Evolutionary conservation across 2,113 vertebrate genomes (phyloP), one percentile per base, ranked within the genome.

Genomic region (Coryphaenoides rupestris): DNA sequence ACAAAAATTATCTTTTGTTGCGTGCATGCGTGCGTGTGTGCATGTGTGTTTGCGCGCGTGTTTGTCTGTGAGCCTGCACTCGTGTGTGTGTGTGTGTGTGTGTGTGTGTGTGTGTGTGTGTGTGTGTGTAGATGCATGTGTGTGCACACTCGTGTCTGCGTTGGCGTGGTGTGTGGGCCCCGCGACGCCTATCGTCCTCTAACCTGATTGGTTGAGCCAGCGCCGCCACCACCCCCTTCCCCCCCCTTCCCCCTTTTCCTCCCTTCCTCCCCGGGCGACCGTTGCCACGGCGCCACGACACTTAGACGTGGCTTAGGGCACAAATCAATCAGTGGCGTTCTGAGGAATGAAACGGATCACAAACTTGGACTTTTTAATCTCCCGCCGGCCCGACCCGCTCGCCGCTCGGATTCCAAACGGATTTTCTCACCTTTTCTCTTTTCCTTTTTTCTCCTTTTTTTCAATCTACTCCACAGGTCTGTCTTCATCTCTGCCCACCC

Each of bases 341-440:
- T 88, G 87, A 89, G 82, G 73, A 86, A 89, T 89, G 86, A 89
- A 87, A 87, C 80, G 77, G 72, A 84, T 86, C 84, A 89, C 85
- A 88, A 88, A 85, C 73, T 81, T 66, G 55, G 87, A 89, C 87
- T 89, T 89, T 88, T 89, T 87, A 89, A 87, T 50, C 84, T 80
- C 75, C 76, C 78, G 82, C 84, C 86, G 87, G 86, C 84, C 81
- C 58, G 63, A 72, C 78, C 75, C 68, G 69, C 84, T 86, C 84
- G 85, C 83, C 80, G 71, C 81, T 75, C 79, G 73, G 74, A 79
- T 84, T 84, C 78, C 70, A 80, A 79, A 75, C 77, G 72, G 82
- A 79, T 83, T 82, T 83, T 79, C 76, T 77, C 76, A 74, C 77
- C 78, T 85, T 87, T n/a, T 75, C 47, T 13, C 47, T 50, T n/a